phyloP scores from a whole-genome alignment of 1,140 invertebrate genomes.

The Drosophila nigrodunni region DNA sequence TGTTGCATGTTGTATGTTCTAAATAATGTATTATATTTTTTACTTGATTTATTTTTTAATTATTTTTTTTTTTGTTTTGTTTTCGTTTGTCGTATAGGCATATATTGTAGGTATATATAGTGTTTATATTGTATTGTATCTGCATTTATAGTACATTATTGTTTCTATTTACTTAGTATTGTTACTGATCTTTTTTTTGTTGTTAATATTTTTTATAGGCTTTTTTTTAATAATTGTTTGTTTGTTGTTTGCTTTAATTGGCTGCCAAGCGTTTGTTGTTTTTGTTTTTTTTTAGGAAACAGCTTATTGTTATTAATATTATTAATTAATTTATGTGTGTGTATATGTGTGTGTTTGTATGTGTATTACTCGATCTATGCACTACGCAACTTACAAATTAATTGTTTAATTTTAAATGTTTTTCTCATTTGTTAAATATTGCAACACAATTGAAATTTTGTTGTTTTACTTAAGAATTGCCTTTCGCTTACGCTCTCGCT shows the following conservation, averaged over 20 bases:
- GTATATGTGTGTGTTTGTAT: conserved; percentile 29
- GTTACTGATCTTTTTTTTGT: conserved; percentile 73
- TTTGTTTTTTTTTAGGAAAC: conserved; percentile 61
- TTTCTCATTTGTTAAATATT: conserved; percentile 53
- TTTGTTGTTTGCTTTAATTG: conserved; percentile 41
- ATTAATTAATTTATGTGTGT: conserved; percentile 35
- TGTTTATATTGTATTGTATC: conserved; percentile 73
- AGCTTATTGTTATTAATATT: conserved; percentile 59
- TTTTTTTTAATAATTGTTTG: conserved; percentile 73
- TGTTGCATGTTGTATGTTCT: conserved; percentile 50
- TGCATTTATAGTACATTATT: conserved; percentile 82
- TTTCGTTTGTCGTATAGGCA: conserved; percentile 75
- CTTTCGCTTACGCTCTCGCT: conserved; percentile 46
- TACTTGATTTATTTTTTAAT: conserved; percentile 12
- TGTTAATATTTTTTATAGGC: conserved; percentile 77
- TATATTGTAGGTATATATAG: conserved; percentile 81
- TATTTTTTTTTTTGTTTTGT: conserved; percentile 48
- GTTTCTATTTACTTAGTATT: conserved; percentile 81
- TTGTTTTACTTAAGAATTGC: conserved; percentile 67
- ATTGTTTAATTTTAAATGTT: conserved; percentile 42
- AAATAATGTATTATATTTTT: conserved; percentile 35
- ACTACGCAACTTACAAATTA: conserved; percentile 71
- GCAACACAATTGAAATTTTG: conserved; percentile 69
- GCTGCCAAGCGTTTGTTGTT: conserved; percentile 62
- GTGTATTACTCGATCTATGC: conserved; percentile 44